phyloP scores from a whole-genome alignment of 2,888 invertebrate genomes.

The Drosophila glabriapex region DNA sequence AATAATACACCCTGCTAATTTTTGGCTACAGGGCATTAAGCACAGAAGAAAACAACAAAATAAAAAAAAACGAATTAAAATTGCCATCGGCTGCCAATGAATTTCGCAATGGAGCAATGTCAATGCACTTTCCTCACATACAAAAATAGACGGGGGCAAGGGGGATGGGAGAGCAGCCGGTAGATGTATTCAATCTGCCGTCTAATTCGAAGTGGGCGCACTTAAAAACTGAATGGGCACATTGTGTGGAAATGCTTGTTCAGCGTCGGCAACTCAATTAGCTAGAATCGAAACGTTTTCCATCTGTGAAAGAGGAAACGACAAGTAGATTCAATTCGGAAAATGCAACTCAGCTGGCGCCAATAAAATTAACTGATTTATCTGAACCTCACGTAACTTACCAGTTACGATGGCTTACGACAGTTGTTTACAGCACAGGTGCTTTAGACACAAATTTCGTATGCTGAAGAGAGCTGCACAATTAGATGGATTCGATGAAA shows the following conservation, averaged over 20 bases:
- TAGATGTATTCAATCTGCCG: slow-evolving; percentile 44
- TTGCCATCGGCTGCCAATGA: slow-evolving; percentile 75
- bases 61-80: slow-evolving; percentile 53
- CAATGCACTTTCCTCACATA: slow-evolving; percentile 68
- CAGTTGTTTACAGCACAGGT: not conserved
- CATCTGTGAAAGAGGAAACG: slow-evolving; percentile 5
- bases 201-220: slow-evolving; percentile 28
- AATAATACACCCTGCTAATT: not conserved
- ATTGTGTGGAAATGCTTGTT: slow-evolving; percentile 49
- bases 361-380: slow-evolving; percentile 7
- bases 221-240: slow-evolving; percentile 43
- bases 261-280: slow-evolving; percentile 46
- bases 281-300: slow-evolving; percentile 32
- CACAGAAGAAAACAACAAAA: slow-evolving; percentile 15
- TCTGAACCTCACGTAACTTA: slow-evolving; percentile 1
- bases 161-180: not conserved
- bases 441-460: slow-evolving; percentile 36
- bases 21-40: slow-evolving; percentile 31
- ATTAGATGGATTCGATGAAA: slow-evolving; percentile 57
- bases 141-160: slow-evolving; percentile 54
- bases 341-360: slow-evolving; percentile 8
- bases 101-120: slow-evolving; percentile 68
- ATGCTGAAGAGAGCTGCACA: slow-evolving; percentile 47
- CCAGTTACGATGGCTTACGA: not conserved
- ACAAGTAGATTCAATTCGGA: not conserved